These are phyloP conservation scores for Carposina sasakii DNA, from an alignment of 1,140 invertebrate genomes.

Conservation along the genomic window DNA sequence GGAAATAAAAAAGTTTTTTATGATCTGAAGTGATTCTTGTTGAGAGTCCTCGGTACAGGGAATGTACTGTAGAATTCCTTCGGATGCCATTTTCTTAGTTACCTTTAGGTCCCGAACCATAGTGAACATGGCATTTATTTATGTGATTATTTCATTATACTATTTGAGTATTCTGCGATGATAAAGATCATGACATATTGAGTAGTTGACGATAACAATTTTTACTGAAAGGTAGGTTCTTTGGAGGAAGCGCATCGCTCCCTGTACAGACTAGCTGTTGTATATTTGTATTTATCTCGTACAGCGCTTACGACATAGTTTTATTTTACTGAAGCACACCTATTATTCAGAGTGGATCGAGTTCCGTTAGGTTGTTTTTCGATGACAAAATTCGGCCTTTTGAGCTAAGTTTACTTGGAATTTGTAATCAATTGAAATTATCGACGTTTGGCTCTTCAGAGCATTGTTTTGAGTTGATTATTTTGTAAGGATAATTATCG, in stretches of 20 bases:
- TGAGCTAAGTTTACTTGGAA: slow-evolving; percentile 35
- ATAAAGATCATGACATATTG: slow-evolving; percentile 61
- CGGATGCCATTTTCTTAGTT: slow-evolving; percentile 69
- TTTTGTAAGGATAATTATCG: slow-evolving; percentile 49
- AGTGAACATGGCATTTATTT: slow-evolving; percentile 70
- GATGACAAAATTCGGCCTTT: slow-evolving; percentile 46
- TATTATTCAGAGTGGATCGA: slow-evolving; percentile 62
- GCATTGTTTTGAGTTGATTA: slow-evolving; percentile 43
- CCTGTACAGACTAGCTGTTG: slow-evolving; percentile 56
- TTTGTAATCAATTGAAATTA: slow-evolving; percentile 47
- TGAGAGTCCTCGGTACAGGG: slow-evolving; percentile 12
- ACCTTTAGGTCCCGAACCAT: slow-evolving; percentile 64
- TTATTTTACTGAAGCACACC: slow-evolving; percentile 54
- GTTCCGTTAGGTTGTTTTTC: slow-evolving; percentile 62
- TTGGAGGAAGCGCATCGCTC: slow-evolving; percentile 32
- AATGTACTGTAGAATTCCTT: slow-evolving; percentile 38
- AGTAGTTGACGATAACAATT: slow-evolving; percentile 47
- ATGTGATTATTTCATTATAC: slow-evolving; percentile 64
- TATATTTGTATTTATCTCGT: slow-evolving; percentile 59
- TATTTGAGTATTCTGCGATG: slow-evolving; percentile 57
- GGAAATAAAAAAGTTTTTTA: slow-evolving; percentile 7
- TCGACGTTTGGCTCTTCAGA: slow-evolving; percentile 27
- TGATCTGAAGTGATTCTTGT: slow-evolving; percentile 33
- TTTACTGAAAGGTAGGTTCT: slow-evolving; percentile 48
- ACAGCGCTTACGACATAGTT: slow-evolving; percentile 41